phyloP scores from a whole-genome alignment of 2,888 invertebrate genomes.

The Pocota personata region DNA sequence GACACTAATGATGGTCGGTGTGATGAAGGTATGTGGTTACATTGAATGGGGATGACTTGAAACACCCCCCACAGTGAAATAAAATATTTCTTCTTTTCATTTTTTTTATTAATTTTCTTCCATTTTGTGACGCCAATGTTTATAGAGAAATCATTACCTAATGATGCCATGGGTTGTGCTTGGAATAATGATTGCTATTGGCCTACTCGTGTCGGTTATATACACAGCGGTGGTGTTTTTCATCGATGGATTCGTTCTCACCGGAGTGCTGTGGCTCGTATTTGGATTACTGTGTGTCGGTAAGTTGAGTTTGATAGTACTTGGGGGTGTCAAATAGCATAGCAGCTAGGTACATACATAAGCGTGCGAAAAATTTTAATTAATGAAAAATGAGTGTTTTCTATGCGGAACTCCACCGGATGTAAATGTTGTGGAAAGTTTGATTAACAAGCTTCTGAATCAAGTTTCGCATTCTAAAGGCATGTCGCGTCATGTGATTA shows the following conservation, averaged over 20 bases:
- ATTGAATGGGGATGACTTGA: neutral
- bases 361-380: conserved; percentile 38
- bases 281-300: conserved; percentile 86
- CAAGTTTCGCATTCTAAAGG: neutral
- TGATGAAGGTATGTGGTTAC: conserved; percentile 86
- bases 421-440: neutral
- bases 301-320: conserved; percentile 81
- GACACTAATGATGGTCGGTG: conserved; percentile 89
- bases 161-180: conserved; percentile 94
- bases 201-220: conserved; percentile 90
- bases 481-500: neutral
- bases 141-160: conserved; percentile 91
- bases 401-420: conserved; percentile 8
- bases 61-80: neutral
- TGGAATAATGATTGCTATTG: conserved; percentile 91
- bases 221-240: conserved; percentile 91
- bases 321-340: conserved; percentile 22
- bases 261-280: conserved; percentile 86
- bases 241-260: conserved; percentile 85
- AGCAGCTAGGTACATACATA: neutral
- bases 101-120: neutral
- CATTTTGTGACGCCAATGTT: neutral
- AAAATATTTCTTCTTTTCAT: neutral
- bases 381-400: conserved; percentile 10
- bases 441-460: conserved; percentile 4